Base-by-base conservation (phyloP, 2,113 vertebrate species). In the Bambusicola thoracicus region DNA sequence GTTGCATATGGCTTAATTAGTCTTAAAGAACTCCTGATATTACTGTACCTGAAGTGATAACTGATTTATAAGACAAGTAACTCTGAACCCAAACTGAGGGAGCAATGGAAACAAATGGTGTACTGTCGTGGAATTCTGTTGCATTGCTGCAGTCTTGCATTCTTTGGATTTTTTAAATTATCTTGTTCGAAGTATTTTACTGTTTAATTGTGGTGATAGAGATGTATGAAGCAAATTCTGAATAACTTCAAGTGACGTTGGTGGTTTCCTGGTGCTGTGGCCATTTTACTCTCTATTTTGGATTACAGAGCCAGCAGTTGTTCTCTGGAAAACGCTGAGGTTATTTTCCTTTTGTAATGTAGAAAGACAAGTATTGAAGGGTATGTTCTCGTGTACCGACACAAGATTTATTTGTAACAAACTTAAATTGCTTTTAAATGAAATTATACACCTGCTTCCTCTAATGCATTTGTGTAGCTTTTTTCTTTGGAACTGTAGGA, bases 401-500 rank as follows among this genome's bases (percentile, higher is more conserved):
- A 75, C 67, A 38, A 85, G 76, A 63, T 82, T 92, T 34, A 51
- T 93, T 92, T 89, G 85, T 48, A 65, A 85, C 49, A 91, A 67
- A 67, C 55, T 85, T 77, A 43, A 91, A 61, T 88, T 80, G n/a
- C 51, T 88, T 91, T 91, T 87, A 59, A 91, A 67, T 90, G 20
- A 77, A 78, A 90, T 81, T 48, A 81, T 15, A 75, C 49, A 93
- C 76, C 65, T 86, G 66, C 73, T 95, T 97, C 93, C 94, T 95
- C 34, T 72, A 85, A 76, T 74, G 40, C 74, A 53, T 85, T 94
- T 90, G 68, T 91, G 51, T 83, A 90, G 70, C 16, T 5, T 14
- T 94, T 95, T 96, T 96, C 91, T 91, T 90, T 94, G 91, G 91
- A 95, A 92, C 61, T 90, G 56, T 11, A 94, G 46, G 82, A 94